Base-by-base conservation (phyloP, 2,888 invertebrate species). In the Apantesis nais region DNA sequence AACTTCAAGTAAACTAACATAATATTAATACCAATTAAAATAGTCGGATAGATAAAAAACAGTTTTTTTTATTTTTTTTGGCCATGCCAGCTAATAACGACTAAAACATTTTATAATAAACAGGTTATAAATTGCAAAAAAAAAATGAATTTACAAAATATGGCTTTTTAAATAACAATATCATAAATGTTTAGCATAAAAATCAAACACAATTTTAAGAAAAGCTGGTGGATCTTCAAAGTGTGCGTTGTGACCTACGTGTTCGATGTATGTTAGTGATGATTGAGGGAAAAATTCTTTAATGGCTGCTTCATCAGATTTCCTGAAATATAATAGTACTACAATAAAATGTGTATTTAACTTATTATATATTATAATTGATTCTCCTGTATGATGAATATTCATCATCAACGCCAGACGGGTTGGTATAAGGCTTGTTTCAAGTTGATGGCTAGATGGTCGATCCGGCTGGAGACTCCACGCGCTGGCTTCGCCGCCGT, bases 211-310 rank as follows among this genome's bases (percentile, higher is more conserved):
- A 48, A 66, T 52, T 1, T 88, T 80, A 11, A 93, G 76, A 81
- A 96, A 96, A 44, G 90, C 83, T 0, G 78, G 75, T 80, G 89
- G 89, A 58, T 86, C 79, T 72, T 92, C 92, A n/a, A 86, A 84
- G 61, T 92, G 92, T 11, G 90, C 89, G 69, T 92, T 92, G 73
- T 92, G 92, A 0, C 92, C 92, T 1, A 82, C 90, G n/a, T 82
- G 85, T 52, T 84, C 72, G 1, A 92, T 79, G 62, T 89, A 89
- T 52, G 85, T 79, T 12, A 92, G 68, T 2, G 85, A 76, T 4
- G 89, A 90, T 62, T 84, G 82, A 2, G 92, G 92, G 69, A 92
- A 92, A 19, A 83, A 78, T 2, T 71, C 66, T 73, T 72, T 83
- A 34, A 92, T 92, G 22, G 82, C 85, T 14, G 74, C 25, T 25